A percentile compares a stretch with the other conserved stretches of the same genome.
phyloP scores from a whole-genome alignment of 2,113 vertebrate species.

The Sturnira hondurensis region DNA sequence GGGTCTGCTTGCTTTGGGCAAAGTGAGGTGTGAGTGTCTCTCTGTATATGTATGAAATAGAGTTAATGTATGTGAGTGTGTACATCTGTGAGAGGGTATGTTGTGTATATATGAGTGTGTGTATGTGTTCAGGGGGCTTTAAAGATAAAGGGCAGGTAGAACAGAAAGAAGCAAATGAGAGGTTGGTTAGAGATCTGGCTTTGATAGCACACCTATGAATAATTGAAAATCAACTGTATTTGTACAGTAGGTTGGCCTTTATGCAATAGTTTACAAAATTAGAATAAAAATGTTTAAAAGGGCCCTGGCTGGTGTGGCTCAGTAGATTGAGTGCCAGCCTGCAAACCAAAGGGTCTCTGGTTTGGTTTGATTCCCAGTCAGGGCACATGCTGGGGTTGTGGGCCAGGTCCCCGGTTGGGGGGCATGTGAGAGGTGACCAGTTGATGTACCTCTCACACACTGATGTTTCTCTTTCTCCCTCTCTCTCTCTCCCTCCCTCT shows the following conservation, averaged over 20 bases:
- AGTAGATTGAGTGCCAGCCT: no score
- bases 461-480: no score
- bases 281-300: slow-evolving; percentile 34
- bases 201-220: background rate
- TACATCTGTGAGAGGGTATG: background rate
- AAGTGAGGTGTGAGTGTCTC: background rate
- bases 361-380: no score
- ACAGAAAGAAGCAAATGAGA: background rate
- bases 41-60: background rate
- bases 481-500: no score
- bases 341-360: no score
- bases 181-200: background rate
- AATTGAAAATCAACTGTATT: slow-evolving; percentile 37
- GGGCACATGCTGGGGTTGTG: no score
- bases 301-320: no score
- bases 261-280: background rate
- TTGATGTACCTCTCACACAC: no score
- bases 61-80: background rate
- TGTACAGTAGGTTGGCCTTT: slow-evolving; percentile 1
- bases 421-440: no score
- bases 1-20: slow-evolving; percentile 17
- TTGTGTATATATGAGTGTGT: background rate
- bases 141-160: slow-evolving; percentile 16
- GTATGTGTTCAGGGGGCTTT: background rate
- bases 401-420: no score